Conservation (phyloP, 35 echinoderm and acorn worm species). For the Heliocidaris tuberculata region DNA sequence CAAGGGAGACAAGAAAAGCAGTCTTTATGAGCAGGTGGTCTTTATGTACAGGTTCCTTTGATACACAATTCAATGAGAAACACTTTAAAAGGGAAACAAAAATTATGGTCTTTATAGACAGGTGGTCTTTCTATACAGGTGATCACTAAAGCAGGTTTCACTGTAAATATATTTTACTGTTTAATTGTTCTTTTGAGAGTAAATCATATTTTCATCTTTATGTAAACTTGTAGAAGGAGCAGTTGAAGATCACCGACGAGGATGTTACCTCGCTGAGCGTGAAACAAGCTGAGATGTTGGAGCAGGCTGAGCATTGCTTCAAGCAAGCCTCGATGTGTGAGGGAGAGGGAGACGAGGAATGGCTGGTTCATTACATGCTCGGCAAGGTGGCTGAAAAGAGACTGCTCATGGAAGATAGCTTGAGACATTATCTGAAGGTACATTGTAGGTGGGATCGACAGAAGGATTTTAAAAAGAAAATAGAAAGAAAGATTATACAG, state of each 20-base stretch:
- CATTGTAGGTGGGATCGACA: conserved; percentile 38
- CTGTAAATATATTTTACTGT: no score
- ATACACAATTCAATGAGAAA: no score
- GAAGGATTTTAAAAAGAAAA: neutral
- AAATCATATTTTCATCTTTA: neutral
- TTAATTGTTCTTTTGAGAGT: no score
- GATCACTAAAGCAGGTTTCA: no score
- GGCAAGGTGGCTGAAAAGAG: conserved; percentile 94
- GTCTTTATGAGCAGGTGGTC: no score
- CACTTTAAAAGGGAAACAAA: no score
- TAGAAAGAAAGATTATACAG: neutral
- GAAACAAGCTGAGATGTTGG: conserved; percentile 78
- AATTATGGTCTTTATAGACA: no score
- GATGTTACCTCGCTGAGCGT: conserved; percentile 50
- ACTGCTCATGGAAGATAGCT: conserved; percentile 42
- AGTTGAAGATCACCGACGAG: conserved; percentile 66
- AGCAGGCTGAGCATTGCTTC: conserved; percentile 77
- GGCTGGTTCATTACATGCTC: conserved; percentile 98
- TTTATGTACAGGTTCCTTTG: no score
- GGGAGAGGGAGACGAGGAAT: conserved; percentile 92
- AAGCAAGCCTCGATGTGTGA: conserved; percentile 74
- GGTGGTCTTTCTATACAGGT: no score
- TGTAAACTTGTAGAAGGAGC: conserved; percentile 55
- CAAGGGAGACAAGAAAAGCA: no score
- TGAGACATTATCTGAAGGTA: conserved; percentile 83